Percentiles rank a stretch among this genome's conserved stretches.
Conservation (phyloP, 2,888 invertebrate species). For the Carcina quercana region DNA sequence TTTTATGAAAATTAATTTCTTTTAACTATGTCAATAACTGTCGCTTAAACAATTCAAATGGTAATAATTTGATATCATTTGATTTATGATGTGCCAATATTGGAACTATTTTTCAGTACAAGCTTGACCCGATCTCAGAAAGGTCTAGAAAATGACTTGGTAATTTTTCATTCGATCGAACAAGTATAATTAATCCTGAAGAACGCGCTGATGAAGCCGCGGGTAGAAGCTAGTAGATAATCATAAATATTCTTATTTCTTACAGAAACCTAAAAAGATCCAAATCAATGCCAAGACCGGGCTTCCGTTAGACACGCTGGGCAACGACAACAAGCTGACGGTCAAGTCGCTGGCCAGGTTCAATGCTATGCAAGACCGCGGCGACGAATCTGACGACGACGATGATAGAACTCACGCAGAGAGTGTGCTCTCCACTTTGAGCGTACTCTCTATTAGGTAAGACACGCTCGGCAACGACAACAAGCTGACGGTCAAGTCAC, state of each 20-base stretch:
- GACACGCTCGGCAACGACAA: slow-evolving; percentile 75
- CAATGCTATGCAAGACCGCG: slow-evolving; percentile 49
- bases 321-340: slow-evolving; percentile 79
- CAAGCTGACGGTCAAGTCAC: slow-evolving; percentile 80
- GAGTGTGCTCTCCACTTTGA: slow-evolving; percentile 80
- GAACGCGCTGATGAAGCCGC: no score
- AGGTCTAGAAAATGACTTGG: no score
- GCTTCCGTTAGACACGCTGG: slow-evolving; percentile 80
- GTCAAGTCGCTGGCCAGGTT: slow-evolving; percentile 79
- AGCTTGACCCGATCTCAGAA: no score
- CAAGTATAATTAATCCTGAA: no score
- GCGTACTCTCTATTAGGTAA: slow-evolving; percentile 76
- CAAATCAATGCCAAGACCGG: slow-evolving; percentile 83
- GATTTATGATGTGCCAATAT: no score
- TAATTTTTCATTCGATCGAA: no score
- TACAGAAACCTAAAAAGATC: slow-evolving; percentile 75
- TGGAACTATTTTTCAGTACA: no score
- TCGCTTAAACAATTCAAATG: no score
- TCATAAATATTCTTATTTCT: slow-evolving; percentile 11
- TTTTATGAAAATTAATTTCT: no score
- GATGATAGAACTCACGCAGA: slow-evolving; percentile 76
- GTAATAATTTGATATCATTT: no score
- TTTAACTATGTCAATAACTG: no score
- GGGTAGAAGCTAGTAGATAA: no score
- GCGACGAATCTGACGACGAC: slow-evolving; percentile 27